Evolutionary conservation across 1,140 invertebrate genomes (phyloP).

Genomic region (Coelopa frigida): DNA sequence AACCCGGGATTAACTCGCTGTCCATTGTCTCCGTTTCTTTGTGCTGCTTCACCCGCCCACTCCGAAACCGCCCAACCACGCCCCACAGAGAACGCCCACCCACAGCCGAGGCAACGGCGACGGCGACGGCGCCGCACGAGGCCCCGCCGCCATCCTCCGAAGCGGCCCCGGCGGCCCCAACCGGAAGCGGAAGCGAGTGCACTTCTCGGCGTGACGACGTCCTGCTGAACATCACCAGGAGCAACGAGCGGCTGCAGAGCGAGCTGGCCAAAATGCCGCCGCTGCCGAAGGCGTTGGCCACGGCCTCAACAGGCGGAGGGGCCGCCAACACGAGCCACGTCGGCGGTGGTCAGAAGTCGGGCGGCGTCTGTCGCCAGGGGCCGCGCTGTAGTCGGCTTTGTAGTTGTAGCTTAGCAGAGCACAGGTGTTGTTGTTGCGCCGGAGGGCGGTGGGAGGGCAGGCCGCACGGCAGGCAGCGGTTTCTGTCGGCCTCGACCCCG

Average conservation of each 20-base stretch:
- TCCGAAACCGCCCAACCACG: not conserved
- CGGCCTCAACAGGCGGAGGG: no score
- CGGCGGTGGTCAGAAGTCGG: no score
- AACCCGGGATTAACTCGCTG: conserved; percentile 9
- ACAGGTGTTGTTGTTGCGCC: no score
- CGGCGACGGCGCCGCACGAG: not conserved
- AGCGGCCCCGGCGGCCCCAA: not conserved
- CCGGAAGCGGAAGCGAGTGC: conserved; percentile 24
- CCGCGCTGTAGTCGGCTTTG: no score
- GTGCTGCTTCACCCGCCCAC: no score
- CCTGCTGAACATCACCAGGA: conserved; percentile 32
- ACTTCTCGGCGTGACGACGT: conserved; percentile 36
- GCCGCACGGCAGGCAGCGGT: no score
- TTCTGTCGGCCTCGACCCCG: no score
- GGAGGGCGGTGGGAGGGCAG: no score
- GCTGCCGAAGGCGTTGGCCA: conserved; percentile 22
- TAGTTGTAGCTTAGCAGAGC: no score
- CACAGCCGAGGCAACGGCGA: not conserved
- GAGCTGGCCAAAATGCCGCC: conserved; percentile 40
- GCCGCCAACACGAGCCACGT: no score
- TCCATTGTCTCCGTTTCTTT: conserved; percentile 8
- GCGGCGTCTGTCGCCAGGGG: no score
- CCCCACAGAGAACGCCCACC: not conserved
- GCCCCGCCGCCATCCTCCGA: not conserved
- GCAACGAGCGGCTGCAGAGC: conserved; percentile 31